Evolutionary conservation across 2,888 invertebrate species (phyloP).

Genomic region (Aleiodes leptofemur): DNA sequence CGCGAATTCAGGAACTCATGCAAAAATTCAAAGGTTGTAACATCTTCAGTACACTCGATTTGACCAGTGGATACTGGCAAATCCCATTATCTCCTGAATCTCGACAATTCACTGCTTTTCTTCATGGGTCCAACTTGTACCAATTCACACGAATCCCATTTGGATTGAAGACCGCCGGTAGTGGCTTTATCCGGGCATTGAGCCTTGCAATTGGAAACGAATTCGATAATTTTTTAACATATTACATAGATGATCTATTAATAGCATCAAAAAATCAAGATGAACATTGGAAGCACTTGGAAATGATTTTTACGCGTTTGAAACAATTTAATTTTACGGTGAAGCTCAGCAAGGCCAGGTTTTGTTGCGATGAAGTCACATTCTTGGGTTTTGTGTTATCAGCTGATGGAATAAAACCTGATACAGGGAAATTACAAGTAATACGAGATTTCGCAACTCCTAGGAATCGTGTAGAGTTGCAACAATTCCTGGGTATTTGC

Average conservation of each 20-base stretch:
- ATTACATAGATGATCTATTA: slow-evolving; percentile 43
- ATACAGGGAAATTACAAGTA: slow-evolving; percentile 51
- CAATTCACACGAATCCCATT: slow-evolving; percentile 60
- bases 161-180: slow-evolving; percentile 60
- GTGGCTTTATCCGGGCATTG: slow-evolving; percentile 53
- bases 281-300: slow-evolving; percentile 52
- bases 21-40: slow-evolving; percentile 49
- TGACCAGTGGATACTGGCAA: slow-evolving; percentile 55
- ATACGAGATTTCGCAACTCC: slow-evolving; percentile 59
- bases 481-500: slow-evolving; percentile 55
- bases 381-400: slow-evolving; percentile 49
- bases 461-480: slow-evolving; percentile 56
- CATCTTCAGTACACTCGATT: slow-evolving; percentile 52
- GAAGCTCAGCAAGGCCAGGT: slow-evolving; percentile 54
- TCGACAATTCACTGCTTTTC: slow-evolving; percentile 51
- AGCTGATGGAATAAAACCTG: not conserved
- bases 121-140: slow-evolving; percentile 48
- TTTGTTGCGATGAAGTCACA: slow-evolving; percentile 52
- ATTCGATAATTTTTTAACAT: not conserved
- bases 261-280: slow-evolving; percentile 53
- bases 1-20: slow-evolving; percentile 53
- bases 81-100: slow-evolving; percentile 43
- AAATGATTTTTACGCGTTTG: not conserved
- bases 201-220: not conserved
- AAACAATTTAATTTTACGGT: slow-evolving; percentile 38